Conservation (phyloP, 2,888 invertebrate genomes). For the Venustoraphidia nigricollis region DNA sequence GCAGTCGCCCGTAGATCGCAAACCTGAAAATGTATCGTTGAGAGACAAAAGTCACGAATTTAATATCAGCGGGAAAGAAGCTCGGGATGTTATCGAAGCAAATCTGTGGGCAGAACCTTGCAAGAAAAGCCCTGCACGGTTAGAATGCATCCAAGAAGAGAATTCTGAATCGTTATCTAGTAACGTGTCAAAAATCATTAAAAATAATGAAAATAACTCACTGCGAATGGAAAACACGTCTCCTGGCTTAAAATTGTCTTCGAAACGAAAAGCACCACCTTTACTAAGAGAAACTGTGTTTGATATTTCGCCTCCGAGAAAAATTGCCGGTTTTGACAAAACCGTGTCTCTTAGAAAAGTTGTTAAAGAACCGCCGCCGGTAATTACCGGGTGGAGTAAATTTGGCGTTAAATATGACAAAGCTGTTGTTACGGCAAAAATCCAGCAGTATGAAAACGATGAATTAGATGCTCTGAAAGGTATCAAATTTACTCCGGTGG, state of each 20-base stretch:
- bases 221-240: slow-evolving; percentile 20
- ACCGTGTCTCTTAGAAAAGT: too few relatives aligned
- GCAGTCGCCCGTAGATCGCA: too few relatives aligned
- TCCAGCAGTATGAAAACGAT: too few relatives aligned
- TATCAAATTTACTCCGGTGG: too few relatives aligned
- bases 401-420: too few relatives aligned
- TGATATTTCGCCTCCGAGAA: slow-evolving; percentile 14
- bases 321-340: too few relatives aligned
- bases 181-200: slow-evolving; percentile 24
- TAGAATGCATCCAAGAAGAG: slow-evolving; percentile 36
- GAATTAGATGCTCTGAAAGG: too few relatives aligned
- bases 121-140: slow-evolving; percentile 23
- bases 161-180: slow-evolving; percentile 16
- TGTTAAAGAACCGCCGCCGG: too few relatives aligned
- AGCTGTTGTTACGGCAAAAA: too few relatives aligned
- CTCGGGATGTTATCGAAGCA: slow-evolving; percentile 20
- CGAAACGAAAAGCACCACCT: slow-evolving; percentile 15
- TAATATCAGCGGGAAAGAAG: slow-evolving; percentile 17
- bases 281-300: slow-evolving; percentile 7
- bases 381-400: too few relatives aligned
- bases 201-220: slow-evolving; percentile 23
- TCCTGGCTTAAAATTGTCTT: background rate
- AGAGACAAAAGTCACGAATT: slow-evolving; percentile 19
- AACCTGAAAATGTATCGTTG: too few relatives aligned
- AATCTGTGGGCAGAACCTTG: slow-evolving; percentile 25